Evolutionary conservation across 2,113 vertebrate species (phyloP), one percentile per base, ranked within the genome.

Genomic region (Mirza zaza): DNA sequence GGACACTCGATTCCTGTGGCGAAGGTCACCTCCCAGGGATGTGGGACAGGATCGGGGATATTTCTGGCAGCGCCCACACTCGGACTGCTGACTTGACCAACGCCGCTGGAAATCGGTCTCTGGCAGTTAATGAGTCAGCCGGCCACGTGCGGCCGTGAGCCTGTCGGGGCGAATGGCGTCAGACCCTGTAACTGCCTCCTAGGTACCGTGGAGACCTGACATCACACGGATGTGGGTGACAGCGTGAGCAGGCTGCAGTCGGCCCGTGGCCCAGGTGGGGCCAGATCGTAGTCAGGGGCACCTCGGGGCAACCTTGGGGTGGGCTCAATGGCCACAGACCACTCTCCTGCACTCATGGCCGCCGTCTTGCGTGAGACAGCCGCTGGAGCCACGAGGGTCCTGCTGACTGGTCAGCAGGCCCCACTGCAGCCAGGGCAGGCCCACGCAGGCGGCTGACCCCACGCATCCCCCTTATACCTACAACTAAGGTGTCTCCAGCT

Each of bases 121-220:
- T 25, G 67, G 67, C 59, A 45, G 68, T 76, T 71, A 34, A 61
- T 65, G 52, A 65, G 81, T 96, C 96, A 70, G 48, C 0, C 6
- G 67, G 80, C 81, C 57, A 1, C 0, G 52, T 18, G 76, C 65
- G 5, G 71, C 12, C 2, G 0, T 0, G 12, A 83, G 94, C 55
- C 55, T 6, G 0, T 42, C 18, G 68, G 15, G 36, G 45, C 8
- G 1, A 68, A 57, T 23, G 39, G 79, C 9, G 29, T 90, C 91
- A 87, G 76, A 48, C 68, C 45, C 65, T 2, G 18, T 81, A 42
- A 91, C 14, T 82, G 86, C 86, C 91, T 93, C 80, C 85, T 36
- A 20, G 80, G 86, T 65, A 48, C 97, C 1, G 8, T 15, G 82
- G 87, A 73, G 61, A 39, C 80, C 91, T 81, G 93, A 79, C 75